phyloP scores from a whole-genome alignment of 2,113 vertebrate genomes.

The Peromyscus maniculatus region DNA sequence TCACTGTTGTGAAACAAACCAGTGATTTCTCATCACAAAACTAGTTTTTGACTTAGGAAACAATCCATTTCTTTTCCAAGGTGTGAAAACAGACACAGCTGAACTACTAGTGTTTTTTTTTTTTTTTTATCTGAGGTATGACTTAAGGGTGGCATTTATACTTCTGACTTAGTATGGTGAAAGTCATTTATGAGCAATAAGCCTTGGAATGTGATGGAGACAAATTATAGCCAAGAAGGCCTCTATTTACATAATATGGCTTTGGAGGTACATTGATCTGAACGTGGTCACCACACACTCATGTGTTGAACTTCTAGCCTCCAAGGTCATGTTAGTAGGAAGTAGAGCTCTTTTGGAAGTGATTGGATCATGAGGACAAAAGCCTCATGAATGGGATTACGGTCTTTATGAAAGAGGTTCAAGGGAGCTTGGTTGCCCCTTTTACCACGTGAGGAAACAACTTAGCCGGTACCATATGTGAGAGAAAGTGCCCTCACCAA shows the following conservation, averaged over 20 bases:
- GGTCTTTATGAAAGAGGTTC: neutral
- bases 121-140: neutral
- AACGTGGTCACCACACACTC: neutral
- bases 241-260: neutral
- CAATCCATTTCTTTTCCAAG: slow-evolving; percentile 31
- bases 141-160: neutral
- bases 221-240: too few species aligned
- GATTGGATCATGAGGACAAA: too few species aligned
- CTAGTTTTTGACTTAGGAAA: neutral
- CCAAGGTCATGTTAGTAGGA: neutral
- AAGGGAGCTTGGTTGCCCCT: neutral
- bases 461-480: neutral
- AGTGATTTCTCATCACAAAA: too few species aligned
- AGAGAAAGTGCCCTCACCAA: neutral
- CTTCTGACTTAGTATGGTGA: neutral
- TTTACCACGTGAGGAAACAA: neutral
- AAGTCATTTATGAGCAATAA: neutral
- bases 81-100: slow-evolving; percentile 23
- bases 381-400: too few species aligned
- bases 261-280: neutral
- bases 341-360: too few species aligned
- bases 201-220: neutral
- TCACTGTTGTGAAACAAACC: too few species aligned
- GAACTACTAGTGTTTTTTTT: neutral
- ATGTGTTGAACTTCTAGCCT: neutral